Evolutionary conservation across 2,888 invertebrate genomes (phyloP).

Genomic region (Megaustenia siamemsis): DNA sequence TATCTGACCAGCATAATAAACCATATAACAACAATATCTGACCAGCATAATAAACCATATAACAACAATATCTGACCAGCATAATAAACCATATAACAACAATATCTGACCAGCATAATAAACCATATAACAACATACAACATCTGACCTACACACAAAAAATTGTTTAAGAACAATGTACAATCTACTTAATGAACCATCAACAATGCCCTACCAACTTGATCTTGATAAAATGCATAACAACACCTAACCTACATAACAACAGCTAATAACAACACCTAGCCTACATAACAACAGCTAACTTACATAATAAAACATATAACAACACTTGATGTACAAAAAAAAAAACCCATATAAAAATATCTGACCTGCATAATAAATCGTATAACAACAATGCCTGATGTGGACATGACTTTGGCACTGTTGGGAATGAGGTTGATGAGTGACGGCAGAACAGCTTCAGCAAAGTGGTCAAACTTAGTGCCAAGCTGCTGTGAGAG

Average conservation of each 20-base stretch:
- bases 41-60: constrained; percentile 81
- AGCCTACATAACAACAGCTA: neutral
- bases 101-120: neutral
- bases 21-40: constrained; percentile 90
- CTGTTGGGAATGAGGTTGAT: constrained; percentile 96
- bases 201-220: neutral
- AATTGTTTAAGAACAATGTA: neutral
- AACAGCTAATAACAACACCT: neutral
- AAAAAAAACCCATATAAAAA: neutral
- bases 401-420: constrained; percentile 95
- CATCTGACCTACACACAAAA: neutral
- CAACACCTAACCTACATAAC: neutral
- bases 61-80: neutral
- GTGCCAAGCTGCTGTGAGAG: constrained; percentile 91
- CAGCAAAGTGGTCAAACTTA: constrained; percentile 92
- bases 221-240: neutral
- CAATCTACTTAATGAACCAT: neutral
- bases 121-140: neutral
- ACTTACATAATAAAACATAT: neutral
- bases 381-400: constrained; percentile 90
- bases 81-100: too few species aligned
- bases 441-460: constrained; percentile 89
- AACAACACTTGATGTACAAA: neutral
- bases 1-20: neutral
- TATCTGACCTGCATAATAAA: constrained; percentile 85